Conservation (phyloP, 1,140 invertebrate species). For the Xylocopa sonorina region DNA sequence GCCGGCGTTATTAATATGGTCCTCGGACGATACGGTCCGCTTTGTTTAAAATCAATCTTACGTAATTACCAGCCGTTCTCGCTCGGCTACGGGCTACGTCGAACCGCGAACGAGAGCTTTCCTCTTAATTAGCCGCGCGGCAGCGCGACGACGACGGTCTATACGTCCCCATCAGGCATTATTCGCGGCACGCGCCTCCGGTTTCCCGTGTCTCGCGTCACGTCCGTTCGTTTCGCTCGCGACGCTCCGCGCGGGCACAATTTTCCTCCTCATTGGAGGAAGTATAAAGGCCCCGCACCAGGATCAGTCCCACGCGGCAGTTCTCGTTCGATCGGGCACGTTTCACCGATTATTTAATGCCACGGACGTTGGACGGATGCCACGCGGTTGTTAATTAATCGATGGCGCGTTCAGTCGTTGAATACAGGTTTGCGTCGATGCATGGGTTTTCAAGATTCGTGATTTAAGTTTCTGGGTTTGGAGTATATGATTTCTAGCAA, state of each 20-base stretch:
- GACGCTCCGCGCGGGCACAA: neutral
- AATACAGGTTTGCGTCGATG: no score
- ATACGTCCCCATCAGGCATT: neutral
- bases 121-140: neutral
- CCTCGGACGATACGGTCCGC: neutral
- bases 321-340: neutral
- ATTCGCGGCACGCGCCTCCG: neutral
- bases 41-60: conserved; percentile 13
- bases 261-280: neutral
- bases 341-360: neutral
- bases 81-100: neutral
- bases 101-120: neutral
- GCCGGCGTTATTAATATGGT: neutral
- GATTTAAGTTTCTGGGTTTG: no score
- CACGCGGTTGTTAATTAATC: no score
- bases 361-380: neutral
- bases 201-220: neutral
- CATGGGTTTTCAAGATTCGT: no score
- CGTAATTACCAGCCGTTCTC: conserved; percentile 10
- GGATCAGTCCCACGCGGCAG: neutral
- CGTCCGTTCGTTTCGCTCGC: neutral
- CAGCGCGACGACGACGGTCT: neutral
- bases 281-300: neutral
- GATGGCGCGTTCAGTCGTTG: no score
- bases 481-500: no score